Evolutionary conservation across 2,797 vertebrate species (phyloP), one percentile per base, ranked within the genome.

Genomic region (Sebastes oblongus): DNA sequence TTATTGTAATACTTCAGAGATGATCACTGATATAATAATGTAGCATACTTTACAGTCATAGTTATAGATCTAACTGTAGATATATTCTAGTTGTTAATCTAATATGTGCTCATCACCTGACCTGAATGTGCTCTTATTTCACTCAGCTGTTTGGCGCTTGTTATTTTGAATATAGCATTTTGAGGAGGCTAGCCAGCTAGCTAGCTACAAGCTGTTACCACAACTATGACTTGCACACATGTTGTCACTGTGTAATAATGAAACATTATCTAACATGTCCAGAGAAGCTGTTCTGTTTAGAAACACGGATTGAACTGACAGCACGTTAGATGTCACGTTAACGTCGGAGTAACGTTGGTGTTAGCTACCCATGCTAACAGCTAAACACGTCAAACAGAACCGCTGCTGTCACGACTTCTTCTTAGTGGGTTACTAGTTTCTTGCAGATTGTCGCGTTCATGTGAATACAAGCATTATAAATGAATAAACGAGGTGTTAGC

Each of bases 141-240:
- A 24, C 13, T 36, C 61, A 24, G 61, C 32, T 65, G 39, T 65
- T 90, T 91, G 82, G 84, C 90, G 90, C 83, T 91, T 81, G 56
- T 60, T 78, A 39, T 30, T 86, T 85, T 86, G 72, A 82, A 80
- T 24, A 18, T 71, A 78, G 74, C 76, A 58, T 64, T n/a, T 29
- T 2, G 1, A 2, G 6, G 76, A 13, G 76, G 18, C 52, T 42
- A 69, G 64, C 64, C 76, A 80, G 66, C 87, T 62, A 6, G 60
- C 64, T 78, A 80, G 71, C 87, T 72, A 6, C 20, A n/a, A n/a
- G 36, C 36, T 32, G 25, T 36, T 72, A 78, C 66, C 73, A 46
- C 24, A 65, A 64, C 66, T 62, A 73, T 83, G 86, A 90, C 83
- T 86, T 66, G 80, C 58, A 36, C 67, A 68, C 27, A 69, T 42